Evolutionary conservation across 1,140 invertebrate genomes (phyloP), one percentile per base, ranked within the genome.

Genomic region (Eupristina koningsbergeri): DNA sequence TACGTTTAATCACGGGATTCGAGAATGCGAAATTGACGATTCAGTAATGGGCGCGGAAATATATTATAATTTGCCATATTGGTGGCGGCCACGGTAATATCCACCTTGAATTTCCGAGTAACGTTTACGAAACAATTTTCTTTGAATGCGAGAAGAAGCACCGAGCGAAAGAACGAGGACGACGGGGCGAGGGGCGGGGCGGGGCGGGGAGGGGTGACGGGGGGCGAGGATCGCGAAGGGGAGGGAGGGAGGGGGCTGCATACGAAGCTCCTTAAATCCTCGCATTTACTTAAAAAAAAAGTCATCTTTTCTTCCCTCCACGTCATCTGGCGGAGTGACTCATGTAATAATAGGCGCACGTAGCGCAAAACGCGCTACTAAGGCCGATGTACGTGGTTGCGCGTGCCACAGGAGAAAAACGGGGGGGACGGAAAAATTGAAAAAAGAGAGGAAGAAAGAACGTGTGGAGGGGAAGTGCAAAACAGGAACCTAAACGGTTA

Each of bases 261-360:
- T 17, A 22, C 45, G 58, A 29, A 29, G 13, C 77, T 71, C 67
- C 36, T 71, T 41, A 41, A 71, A 67, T 36, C 29, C 31, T 34
- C 17, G 34, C 31, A 67, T 67, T 67, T 36, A 36, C 31, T 36
- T 67, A 36, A 50, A 82, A 80, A 69, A 15, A 53, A 50, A 7
- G 50, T 22, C 9, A 31, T 61, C 22, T 45, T 53, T 22, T 15
- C 39, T 29, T 77, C 67, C 61, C 77, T 19, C 39, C 76, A 34
- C 45, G n/a, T 61, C 36, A 75, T 67, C 76, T 81, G 79, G 63
- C 53, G n/a, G 53, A 86, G 63, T 71, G 83, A 85, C 80, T 86
- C 83, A 76, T 81, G 69, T 85, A 61, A 77, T 61, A 77, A 77
- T 58, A 61, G 6, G 75, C 67, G n/a, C 36, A 71, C 67, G 67